These are phyloP conservation scores for Halcyon smyrnensis DNA, from an alignment of 2,797 vertebrate species.

Conservation along the genomic window DNA sequence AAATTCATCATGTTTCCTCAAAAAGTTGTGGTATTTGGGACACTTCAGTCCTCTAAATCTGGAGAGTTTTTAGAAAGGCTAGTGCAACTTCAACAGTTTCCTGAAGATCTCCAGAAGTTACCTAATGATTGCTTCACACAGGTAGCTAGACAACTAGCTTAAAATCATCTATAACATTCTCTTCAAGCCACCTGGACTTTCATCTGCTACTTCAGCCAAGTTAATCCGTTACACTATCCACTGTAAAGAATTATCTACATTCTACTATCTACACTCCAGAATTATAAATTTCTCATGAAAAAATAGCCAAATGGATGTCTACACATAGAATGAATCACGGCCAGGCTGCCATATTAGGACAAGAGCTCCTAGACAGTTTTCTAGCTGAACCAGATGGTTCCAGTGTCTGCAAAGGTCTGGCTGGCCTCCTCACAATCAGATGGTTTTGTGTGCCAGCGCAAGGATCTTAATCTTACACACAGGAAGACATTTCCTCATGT, in stretches of 20 bases:
- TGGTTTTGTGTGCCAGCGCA: not conserved
- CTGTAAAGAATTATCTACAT: not conserved
- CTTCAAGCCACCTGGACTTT: not conserved
- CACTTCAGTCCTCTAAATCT: not conserved
- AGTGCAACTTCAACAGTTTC: not conserved
- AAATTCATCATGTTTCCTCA: not conserved
- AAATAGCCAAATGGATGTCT: not conserved
- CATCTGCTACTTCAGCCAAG: not conserved
- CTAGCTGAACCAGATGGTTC: not conserved
- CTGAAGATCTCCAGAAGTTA: not conserved
- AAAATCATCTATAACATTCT: not conserved
- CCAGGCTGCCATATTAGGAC: not conserved
- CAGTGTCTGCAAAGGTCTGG: not conserved
- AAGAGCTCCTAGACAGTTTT: not conserved
- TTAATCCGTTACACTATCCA: not conserved
- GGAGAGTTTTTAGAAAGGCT: not conserved
- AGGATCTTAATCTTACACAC: not conserved
- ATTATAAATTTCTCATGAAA: not conserved
- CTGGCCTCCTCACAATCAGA: not conserved
- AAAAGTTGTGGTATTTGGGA: not conserved
- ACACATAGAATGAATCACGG: not conserved
- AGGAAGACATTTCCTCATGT: not conserved
- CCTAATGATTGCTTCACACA: not conserved
- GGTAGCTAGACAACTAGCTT: not conserved
- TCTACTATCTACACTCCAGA: not conserved